Conservation (phyloP, 2,888 invertebrate species). For the Nasonovia ribisnigri region DNA sequence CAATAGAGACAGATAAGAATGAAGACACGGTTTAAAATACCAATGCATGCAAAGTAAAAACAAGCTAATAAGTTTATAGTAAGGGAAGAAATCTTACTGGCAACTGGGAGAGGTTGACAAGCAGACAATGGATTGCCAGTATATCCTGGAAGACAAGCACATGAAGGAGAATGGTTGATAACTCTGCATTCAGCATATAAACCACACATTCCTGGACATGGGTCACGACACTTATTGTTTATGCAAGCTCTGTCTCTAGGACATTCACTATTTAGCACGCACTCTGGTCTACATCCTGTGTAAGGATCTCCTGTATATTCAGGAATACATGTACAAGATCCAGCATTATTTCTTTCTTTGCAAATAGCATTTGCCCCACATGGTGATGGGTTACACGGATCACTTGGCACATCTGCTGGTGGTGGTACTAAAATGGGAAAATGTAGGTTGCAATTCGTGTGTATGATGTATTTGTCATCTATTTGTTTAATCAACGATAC, state of each 20-base stretch:
- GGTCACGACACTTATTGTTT: conserved; percentile 83
- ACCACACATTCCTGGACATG: conserved; percentile 82
- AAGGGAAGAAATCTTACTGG: conserved; percentile 74
- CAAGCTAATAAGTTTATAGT: conserved; percentile 69
- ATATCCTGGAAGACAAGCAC: conserved; percentile 80
- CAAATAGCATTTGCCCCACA: conserved; percentile 86
- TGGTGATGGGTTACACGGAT: conserved; percentile 84
- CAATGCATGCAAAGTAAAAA: conserved; percentile 38
- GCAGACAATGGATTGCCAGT: conserved; percentile 80
- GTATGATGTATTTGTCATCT: not conserved
- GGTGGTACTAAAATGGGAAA: conserved; percentile 66
- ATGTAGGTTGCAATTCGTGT: conserved; percentile 32
- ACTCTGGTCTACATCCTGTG: conserved; percentile 84
- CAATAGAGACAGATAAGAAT: conserved; percentile 63
- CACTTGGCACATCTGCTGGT: conserved; percentile 74
- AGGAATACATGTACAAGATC: conserved; percentile 81
- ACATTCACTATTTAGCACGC: conserved; percentile 83
- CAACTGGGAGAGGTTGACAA: conserved; percentile 71
- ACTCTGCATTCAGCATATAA: conserved; percentile 83
- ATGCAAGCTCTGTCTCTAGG: conserved; percentile 80
- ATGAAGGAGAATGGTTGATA: conserved; percentile 82
- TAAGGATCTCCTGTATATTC: conserved; percentile 85
- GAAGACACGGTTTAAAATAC: conserved; percentile 53
- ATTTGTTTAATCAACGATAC: not conserved
- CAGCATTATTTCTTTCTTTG: conserved; percentile 80